Conservation (phyloP, 2,797 vertebrate genomes). For the Basileuterus tristriatus region DNA sequence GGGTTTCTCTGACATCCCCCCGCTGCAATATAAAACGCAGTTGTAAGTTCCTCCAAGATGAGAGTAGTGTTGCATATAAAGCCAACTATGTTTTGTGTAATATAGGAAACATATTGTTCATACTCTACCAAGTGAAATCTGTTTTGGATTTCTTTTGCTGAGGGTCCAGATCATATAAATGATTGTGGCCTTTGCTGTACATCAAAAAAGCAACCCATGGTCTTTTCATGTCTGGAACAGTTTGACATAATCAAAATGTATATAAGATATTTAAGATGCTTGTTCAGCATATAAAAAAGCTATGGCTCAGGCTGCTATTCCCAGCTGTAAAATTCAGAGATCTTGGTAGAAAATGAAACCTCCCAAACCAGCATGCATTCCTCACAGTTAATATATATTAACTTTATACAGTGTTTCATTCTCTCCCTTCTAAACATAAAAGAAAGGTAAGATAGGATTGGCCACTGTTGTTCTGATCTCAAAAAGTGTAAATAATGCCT, state of each 20-base stretch:
- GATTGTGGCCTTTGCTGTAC: background rate
- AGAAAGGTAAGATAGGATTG: background rate
- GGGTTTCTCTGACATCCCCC: background rate
- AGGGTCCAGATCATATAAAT: background rate
- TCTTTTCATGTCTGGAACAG: slow-evolving; percentile 11
- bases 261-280: background rate
- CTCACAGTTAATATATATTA: background rate
- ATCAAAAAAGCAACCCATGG: background rate
- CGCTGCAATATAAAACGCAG: background rate
- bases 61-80: background rate
- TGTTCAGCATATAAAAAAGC: background rate
- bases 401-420: background rate
- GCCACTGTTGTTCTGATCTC: background rate
- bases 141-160: slow-evolving; percentile 9
- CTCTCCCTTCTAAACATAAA: background rate
- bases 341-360: background rate
- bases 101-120: background rate
- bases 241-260: background rate
- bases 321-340: background rate
- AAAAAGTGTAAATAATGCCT: background rate
- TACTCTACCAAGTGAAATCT: slow-evolving; percentile 22
- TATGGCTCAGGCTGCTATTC: background rate
- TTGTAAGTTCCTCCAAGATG: background rate
- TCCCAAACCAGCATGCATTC: background rate
- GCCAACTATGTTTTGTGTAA: background rate